A percentile compares a stretch with the other conserved stretches of the same genome.
These are phyloP conservation scores for Neodiprion pinetum DNA, from an alignment of 1,140 invertebrate species.

Conservation along the genomic window DNA sequence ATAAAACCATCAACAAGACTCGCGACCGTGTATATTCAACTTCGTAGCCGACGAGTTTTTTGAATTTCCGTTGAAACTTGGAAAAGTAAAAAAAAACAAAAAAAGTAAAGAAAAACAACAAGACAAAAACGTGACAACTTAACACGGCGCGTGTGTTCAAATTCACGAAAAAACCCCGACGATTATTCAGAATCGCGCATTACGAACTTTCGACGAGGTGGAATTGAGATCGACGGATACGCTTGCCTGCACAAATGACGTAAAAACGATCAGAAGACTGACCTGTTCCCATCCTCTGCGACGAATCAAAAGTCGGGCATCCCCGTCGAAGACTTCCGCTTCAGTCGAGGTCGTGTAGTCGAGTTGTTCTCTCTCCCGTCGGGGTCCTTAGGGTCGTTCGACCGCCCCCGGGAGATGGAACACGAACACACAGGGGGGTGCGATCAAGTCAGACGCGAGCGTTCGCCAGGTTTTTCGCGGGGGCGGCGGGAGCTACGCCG, in stretches of 20 bases:
- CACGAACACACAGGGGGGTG: neutral
- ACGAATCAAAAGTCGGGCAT: constrained; percentile 50
- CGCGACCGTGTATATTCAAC: too few relatives aligned
- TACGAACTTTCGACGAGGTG: constrained; percentile 12
- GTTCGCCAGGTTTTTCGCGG: neutral
- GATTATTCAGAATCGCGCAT: neutral
- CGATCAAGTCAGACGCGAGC: neutral
- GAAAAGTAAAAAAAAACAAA: neutral
- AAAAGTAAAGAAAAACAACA: neutral
- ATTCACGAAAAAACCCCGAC: neutral
- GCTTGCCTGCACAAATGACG: constrained; percentile 19
- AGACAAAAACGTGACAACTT: neutral
- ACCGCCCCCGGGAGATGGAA: neutral
- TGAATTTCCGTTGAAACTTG: too few relatives aligned
- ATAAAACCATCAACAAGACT: too few relatives aligned
- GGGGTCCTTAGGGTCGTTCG: neutral
- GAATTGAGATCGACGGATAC: too few relatives aligned
- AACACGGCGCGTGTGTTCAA: neutral
- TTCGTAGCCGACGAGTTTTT: too few relatives aligned
- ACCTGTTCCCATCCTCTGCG: constrained; percentile 54
- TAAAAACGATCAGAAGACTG: constrained; percentile 37
- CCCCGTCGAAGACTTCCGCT: constrained; percentile 25
- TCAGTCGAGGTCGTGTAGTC: too few relatives aligned
- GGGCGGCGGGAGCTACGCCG: constrained; percentile 29
- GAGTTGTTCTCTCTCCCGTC: neutral